phyloP scores from a whole-genome alignment of 2,113 vertebrate genomes.

The Pristiophorus japonicus region DNA sequence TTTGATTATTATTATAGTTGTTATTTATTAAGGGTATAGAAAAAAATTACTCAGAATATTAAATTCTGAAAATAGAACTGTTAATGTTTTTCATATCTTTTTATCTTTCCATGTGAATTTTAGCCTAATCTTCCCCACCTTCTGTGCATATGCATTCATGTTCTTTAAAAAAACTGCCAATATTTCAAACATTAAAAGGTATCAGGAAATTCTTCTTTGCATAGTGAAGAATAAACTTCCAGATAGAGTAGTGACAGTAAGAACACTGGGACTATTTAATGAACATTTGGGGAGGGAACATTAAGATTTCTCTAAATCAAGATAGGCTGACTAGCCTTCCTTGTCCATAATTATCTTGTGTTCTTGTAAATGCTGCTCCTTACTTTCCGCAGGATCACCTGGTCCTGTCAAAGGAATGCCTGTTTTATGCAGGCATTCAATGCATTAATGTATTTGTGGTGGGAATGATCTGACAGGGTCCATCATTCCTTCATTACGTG shows the following conservation, averaged over 20 bases:
- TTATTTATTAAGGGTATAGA: not conserved
- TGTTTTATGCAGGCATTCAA: not conserved
- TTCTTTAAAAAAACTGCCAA: too few relatives aligned
- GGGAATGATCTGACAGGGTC: not conserved
- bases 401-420: not conserved
- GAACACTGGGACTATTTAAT: not conserved
- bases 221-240: not conserved
- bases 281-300: not conserved
- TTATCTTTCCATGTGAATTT: too few relatives aligned
- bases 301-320: not conserved
- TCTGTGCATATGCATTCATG: too few relatives aligned
- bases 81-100: not conserved
- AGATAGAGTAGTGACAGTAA: not conserved
- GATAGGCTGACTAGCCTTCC: not conserved
- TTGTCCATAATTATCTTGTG: not conserved
- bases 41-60: not conserved
- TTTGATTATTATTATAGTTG: not conserved
- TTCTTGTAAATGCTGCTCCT: not conserved
- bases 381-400: too few relatives aligned
- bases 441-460: not conserved
- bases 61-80: not conserved
- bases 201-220: not conserved
- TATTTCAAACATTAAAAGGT: not conserved
- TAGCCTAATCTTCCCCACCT: too few relatives aligned
- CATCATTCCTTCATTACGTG: not conserved